These are phyloP conservation scores for Cydia splendana DNA, from an alignment of 1,140 invertebrate species.

Conservation along the genomic window DNA sequence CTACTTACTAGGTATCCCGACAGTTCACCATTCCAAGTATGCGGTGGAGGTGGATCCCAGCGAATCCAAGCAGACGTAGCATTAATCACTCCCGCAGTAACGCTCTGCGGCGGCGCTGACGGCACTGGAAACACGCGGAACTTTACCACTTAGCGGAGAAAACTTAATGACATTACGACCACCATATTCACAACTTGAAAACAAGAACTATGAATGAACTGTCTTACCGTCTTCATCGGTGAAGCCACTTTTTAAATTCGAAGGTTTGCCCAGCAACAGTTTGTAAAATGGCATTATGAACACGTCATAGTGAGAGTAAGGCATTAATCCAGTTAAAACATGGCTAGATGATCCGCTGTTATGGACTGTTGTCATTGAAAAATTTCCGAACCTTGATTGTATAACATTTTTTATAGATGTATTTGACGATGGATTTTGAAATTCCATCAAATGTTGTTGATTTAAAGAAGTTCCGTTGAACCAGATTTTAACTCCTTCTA, in stretches of 20 bases:
- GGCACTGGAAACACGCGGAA: slow-evolving; percentile 65
- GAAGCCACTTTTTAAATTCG: slow-evolving; percentile 85
- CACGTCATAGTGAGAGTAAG: slow-evolving; percentile 87
- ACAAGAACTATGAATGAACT: slow-evolving; percentile 20
- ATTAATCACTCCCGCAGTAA: slow-evolving; percentile 89
- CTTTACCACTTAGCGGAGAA: slow-evolving; percentile 31
- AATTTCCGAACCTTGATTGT: slow-evolving; percentile 69
- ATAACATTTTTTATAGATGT: slow-evolving; percentile 57
- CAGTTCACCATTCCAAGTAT: slow-evolving; percentile 88
- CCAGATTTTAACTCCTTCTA: slow-evolving; percentile 96
- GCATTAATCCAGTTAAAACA: slow-evolving; percentile 83
- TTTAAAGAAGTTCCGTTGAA: slow-evolving; percentile 88
- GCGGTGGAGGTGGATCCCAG: slow-evolving; percentile 87
- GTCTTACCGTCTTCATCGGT: slow-evolving; percentile 88
- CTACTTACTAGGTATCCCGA: slow-evolving; percentile 86
- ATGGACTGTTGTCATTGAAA: slow-evolving; percentile 83
- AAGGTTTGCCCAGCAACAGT: slow-evolving; percentile 87
- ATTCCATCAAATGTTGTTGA: slow-evolving; percentile 55
- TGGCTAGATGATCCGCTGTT: slow-evolving; percentile 82
- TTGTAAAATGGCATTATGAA: slow-evolving; percentile 91
- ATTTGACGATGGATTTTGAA: slow-evolving; percentile 57
- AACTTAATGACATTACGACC: slow-evolving; percentile 35
- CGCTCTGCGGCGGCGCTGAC: slow-evolving; percentile 86
- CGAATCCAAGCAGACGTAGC: slow-evolving; percentile 86
- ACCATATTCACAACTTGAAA: slow-evolving; percentile 24